Evolutionary conservation across 2,113 vertebrate species (phyloP).

Genomic region (Scartelaos histophorus): DNA sequence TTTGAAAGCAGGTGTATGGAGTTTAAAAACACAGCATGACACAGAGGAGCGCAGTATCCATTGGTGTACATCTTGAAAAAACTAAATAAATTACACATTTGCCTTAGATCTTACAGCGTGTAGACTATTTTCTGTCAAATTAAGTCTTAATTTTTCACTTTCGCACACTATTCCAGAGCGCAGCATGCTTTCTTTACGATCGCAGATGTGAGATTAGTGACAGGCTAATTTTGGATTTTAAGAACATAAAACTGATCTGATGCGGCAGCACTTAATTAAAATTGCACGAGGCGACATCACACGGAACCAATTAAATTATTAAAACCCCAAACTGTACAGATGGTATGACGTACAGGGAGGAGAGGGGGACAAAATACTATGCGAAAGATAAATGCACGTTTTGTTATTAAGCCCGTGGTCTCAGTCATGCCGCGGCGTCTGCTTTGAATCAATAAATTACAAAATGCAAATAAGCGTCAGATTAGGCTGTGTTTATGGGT

Average conservation of each 20-base stretch:
- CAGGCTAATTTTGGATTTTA: background rate
- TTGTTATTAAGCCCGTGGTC: slow-evolving; percentile 38
- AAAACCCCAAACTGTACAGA: background rate
- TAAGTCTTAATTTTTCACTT: background rate
- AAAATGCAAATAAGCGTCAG: slow-evolving; percentile 67
- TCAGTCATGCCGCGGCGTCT: slow-evolving; percentile 44
- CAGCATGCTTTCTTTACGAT: background rate
- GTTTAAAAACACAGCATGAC: too few species aligned
- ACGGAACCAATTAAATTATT: background rate
- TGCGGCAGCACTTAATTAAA: background rate
- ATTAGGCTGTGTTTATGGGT: slow-evolving; percentile 72
- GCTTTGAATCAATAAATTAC: slow-evolving; percentile 68
- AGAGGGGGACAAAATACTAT: background rate
- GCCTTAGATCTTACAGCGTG: background rate
- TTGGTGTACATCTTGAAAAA: too few species aligned
- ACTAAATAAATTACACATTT: background rate
- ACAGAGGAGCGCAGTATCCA: too few species aligned
- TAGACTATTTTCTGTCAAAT: background rate
- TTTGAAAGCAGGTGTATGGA: too few species aligned
- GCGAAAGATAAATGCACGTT: slow-evolving; percentile 6
- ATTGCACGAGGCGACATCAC: background rate
- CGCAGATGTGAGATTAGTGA: background rate
- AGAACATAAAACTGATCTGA: background rate
- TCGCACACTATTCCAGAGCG: background rate
- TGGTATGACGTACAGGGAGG: background rate